Evolutionary conservation across 2,797 vertebrate genomes (phyloP), one percentile per base, ranked within the genome.

Genomic region (Hafferia zeledoni): DNA sequence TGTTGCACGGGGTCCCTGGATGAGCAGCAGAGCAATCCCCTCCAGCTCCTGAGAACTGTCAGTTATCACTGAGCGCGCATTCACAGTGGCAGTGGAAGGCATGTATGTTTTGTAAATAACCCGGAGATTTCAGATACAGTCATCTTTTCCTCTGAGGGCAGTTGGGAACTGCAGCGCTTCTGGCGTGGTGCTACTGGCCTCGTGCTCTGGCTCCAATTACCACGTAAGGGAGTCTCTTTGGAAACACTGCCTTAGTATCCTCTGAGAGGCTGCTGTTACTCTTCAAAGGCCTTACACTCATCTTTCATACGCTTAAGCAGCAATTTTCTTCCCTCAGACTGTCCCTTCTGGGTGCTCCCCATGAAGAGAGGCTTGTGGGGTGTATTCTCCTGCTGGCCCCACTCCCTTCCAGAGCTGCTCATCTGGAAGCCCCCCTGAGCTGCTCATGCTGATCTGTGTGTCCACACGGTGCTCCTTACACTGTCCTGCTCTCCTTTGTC

Each of bases 51-150:
- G 81, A 41, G 39, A 91, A 25, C 81, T 84, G 88, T 74, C 91
- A 88, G 52, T 92, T 92, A 74, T 79, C 93, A 71, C 84, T 39
- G 23, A 69, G 39, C 27, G 46, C 81, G 43, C 77, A n/a, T 70
- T 95, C 91, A 83, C 87, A 76, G 90, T 83, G 94, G 95, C 89
- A 91, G 4, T 33, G 67, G 90, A 89, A 96, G 89, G 77, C 80
- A 39, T 80, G 77, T 80, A 83, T 94, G 88, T 96, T 95, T 95
- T 92, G 93, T 90, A 92, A 96, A 92, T 86, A 90, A 80, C 52
- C 47, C 14, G 28, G 74, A 93, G 91, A 92, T 96, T 83, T 84
- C 87, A 44, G 71, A 85, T 83, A 39, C 69, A 57, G 50, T 76
- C 6, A 5, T 91, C 67, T 95, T 92, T 85, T 95, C 86, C 87